A percentile compares a stretch with the other conserved stretches of the same genome.
These are phyloP conservation scores for Neogale vison DNA, from an alignment of 2,113 vertebrate species.

Conservation along the genomic window DNA sequence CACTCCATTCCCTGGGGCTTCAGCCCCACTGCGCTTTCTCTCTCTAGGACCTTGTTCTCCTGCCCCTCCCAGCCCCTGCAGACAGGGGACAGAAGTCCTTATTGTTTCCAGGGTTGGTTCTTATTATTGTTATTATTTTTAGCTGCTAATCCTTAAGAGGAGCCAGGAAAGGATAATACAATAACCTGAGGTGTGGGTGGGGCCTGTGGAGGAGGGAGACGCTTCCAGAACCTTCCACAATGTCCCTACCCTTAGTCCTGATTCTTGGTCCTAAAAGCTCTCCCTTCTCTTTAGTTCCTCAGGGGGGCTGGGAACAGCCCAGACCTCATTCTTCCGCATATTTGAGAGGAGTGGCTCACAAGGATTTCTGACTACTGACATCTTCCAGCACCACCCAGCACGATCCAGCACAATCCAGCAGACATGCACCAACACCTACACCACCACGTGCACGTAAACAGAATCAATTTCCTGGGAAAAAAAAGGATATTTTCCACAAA, in stretches of 20 bases:
- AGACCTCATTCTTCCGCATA: not conserved
- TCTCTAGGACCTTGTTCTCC: not conserved
- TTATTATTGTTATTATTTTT: not conserved
- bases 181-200: not conserved
- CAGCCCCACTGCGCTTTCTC: rapidly evolving
- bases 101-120: not conserved
- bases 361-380: not conserved
- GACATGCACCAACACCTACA: not conserved
- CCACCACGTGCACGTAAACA: not conserved
- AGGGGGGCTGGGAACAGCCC: no score
- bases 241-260: not conserved
- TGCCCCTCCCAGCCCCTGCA: not conserved
- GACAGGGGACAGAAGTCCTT: not conserved
- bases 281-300: not conserved
- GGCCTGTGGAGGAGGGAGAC: not conserved
- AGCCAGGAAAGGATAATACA: not conserved
- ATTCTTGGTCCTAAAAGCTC: not conserved
- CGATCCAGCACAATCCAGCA: not conserved
- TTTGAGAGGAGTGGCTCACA: not conserved
- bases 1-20: not conserved
- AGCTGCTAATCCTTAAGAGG: not conserved
- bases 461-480: not conserved
- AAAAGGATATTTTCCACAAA: not conserved
- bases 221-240: not conserved
- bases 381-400: not conserved